Evolutionary conservation across 2,113 vertebrate species (phyloP), one percentile per base, ranked within the genome.

Genomic region (Micronisus gabar): DNA sequence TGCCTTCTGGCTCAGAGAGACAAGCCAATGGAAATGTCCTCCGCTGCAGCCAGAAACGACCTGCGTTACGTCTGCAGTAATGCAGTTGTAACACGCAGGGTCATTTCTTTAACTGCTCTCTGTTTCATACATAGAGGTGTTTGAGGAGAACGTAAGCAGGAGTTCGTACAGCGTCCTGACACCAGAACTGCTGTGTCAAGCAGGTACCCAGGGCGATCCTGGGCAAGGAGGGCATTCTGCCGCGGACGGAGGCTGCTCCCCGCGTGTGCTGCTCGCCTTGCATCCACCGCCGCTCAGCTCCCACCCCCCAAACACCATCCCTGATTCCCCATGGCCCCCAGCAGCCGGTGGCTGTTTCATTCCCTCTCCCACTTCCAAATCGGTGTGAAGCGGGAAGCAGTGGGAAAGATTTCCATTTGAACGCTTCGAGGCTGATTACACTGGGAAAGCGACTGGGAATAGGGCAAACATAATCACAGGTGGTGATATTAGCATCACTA

Each of bases 381-480:
- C 81, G 76, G 72, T 5, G 40, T 68, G 58, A 86, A 83, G 68
- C 5, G 0, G 90, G 84, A 89, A 94, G 93, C 83, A 93, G 67
- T 7, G 10, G 87, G 86, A 56, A 76, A 65, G 81, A 89, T 81
- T 91, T 86, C 87, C 87, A 91, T 71, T 26, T 74, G 59, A 94
- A 74, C 1, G 2, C 76, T 78, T 78, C 0, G 2, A 84, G 94
- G 81, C 68, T 94, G 90, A 94, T 96, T 94, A 71, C 36, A 19
- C 68, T 84, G 68, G 71, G 63, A 91, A 91, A 91, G 81, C 84
- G 26, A 48, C 68, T 40, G 55, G 81, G 87, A 93, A 81, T 40
- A 78, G 41, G 81, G 84, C 73, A 84, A 91, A 89, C 47, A n/a
- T 78, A 81, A 94, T 96, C 90, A 91, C 72, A 81, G 92, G 92